phyloP scores from a whole-genome alignment of 35 echinoderm and acorn worm genomes.

The Acanthaster planci region DNA sequence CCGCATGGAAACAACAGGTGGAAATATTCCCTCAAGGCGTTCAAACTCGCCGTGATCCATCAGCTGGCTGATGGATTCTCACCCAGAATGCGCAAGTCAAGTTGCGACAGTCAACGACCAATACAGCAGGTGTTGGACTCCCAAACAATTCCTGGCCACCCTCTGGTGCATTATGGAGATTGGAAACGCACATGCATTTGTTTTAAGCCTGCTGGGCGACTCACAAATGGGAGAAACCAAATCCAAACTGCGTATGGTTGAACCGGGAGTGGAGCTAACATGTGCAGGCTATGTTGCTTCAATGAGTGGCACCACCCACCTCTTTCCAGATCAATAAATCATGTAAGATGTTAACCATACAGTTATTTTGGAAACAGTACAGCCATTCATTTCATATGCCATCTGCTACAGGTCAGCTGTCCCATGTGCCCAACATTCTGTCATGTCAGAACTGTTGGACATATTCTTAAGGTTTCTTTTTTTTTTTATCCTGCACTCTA shows the following conservation, averaged over 20 bases:
- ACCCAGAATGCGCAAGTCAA: conserved; percentile 6
- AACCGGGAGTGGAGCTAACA: conserved; percentile 8
- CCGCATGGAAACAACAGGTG: conserved; percentile 26
- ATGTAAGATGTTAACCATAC: too few species aligned
- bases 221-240: background rate
- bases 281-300: conserved; percentile 17
- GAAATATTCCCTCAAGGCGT: conserved; percentile 24
- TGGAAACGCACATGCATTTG: conserved; percentile 8
- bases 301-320: conserved; percentile 25
- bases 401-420: too few species aligned
- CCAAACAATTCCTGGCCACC: conserved; percentile 13
- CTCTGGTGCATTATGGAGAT: conserved; percentile 24
- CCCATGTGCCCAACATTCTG: too few species aligned
- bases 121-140: background rate
- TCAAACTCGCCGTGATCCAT: conserved; percentile 40
- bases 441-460: too few species aligned
- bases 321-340: background rate
- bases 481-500: too few species aligned
- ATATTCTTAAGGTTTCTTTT: too few species aligned
- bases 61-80: conserved; percentile 41
- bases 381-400: too few species aligned
- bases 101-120: conserved; percentile 7
- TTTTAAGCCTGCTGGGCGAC: conserved; percentile 30
- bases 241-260: conserved; percentile 39
- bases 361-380: too few species aligned